Base-by-base conservation (phyloP, 2,113 vertebrate genomes). In the Pavo muticus region DNA sequence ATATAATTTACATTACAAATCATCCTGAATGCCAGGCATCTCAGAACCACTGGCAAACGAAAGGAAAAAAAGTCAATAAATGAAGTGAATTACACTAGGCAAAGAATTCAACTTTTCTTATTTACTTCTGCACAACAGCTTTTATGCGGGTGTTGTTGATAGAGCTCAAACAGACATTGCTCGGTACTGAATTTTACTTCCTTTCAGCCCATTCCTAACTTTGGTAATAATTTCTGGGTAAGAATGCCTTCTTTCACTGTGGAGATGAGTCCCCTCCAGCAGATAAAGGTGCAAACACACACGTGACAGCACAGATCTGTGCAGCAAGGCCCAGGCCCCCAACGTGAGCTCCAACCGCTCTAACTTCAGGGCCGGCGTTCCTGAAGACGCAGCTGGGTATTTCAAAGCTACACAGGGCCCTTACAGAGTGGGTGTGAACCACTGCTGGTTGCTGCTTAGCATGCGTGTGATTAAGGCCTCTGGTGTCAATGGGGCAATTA, bases 1-100 rank as follows among this genome's bases (percentile, higher is more conserved):
- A 98, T 98, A 98, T 99, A 98, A 99, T 99, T 99, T 99, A 99
- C 99, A 99, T 99, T 99, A 99, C 98, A 99, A 99, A 99, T 99
- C 98, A 98, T 97, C 93, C 97, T 98, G 99, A 99, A 99, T 99
- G 98, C 99, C 98, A 99, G 98, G 98, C 98, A 98, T 98, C 98
- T 98, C 96, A 90, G 98, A 98, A 97, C 98, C 96, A 96, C 98
- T 98, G 98, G 98, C 98, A 98, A 97, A 97, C 25, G 96, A 97
- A 98, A 90, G 47, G 85, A 72, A 71, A 97, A 98, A 98, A 67
- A 97, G 96, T 98, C 97, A 98, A 98, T 97, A 98, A 99, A 98
- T 97, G 98, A 97, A 98, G 98, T 97, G 98, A 99, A 99, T 99
- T 98, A 98, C 98, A 98, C 97, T 91, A 97, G 98, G 97, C 97